Evolutionary conservation across 2,113 vertebrate genomes (phyloP), one percentile per base, ranked within the genome.

Genomic region (Pseudonaja textilis): DNA sequence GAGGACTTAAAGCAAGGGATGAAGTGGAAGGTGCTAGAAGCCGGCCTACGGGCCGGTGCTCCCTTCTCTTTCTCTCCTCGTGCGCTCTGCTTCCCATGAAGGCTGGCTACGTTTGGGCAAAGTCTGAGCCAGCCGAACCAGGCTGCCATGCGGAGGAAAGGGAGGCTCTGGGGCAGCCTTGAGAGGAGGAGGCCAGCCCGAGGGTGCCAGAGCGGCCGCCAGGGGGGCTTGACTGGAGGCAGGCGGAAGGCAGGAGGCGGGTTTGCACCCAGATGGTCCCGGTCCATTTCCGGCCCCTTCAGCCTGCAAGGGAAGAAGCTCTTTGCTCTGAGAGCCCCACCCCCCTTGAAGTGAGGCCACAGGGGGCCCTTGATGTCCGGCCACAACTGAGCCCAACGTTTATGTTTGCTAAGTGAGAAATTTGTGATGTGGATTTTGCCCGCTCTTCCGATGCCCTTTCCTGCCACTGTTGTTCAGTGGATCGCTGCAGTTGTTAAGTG

Each of bases 241-340:
- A 74, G n/a, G 12, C 1, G 0, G 16, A 1, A 5, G 18, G n/a
- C 64, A 18, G 64, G 18, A 14, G n/a, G 29, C n/a, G 6, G 5
- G 34, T 74, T n/a, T 18, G 64, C 14, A 34, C 64, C 1, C n/a
- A 74, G n/a, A 34, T 5, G 11, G 12, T n/a, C 29, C 61, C 14
- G 3, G 4, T 16, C 29, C 64, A 18, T 74, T 34, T 74, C 18
- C 2, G 2, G 64, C 5, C 18, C 2, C n/a, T 39, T 34, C 18
- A 74, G 16, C 64, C n/a, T 74, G 64, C 47, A 47, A 1, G 64
- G 18, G 1, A 18, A 1, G 64, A 34, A 74, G n/a, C 69, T 34
- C 64, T 74, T 74, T 74, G 12, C 69, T 74, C 18, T 34, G n/a
- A 74, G n/a, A 34, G 14, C 2, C 2, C 5, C 69, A 18, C 69